Evolutionary conservation across 2,888 invertebrate genomes (phyloP).

Genomic region (Xiphydria camelus): DNA sequence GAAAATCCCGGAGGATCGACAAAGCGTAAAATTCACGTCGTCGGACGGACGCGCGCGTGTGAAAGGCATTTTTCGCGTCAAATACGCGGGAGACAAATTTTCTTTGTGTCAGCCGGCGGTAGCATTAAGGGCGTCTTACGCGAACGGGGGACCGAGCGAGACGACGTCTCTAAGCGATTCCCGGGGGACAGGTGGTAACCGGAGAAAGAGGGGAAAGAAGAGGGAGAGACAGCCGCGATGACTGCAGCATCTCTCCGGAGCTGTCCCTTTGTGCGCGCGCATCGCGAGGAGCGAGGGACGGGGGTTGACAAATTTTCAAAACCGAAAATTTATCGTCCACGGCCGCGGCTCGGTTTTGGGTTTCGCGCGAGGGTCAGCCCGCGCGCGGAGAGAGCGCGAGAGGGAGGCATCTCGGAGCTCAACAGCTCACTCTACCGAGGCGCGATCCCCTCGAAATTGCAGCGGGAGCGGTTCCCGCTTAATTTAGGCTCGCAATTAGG

Average conservation of each 20-base stretch:
- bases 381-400: too few species aligned
- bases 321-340: constrained; percentile 43
- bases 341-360: constrained; percentile 15
- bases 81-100: constrained; percentile 54
- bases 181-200: constrained; percentile 50
- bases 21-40: constrained; percentile 50
- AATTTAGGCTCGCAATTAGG: too few species aligned
- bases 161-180: constrained; percentile 30
- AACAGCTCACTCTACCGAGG: too few species aligned
- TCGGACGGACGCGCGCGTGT: constrained; percentile 15
- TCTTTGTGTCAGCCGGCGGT: constrained; percentile 42
- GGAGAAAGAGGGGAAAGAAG: constrained; percentile 23
- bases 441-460: too few species aligned
- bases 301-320: constrained; percentile 48
- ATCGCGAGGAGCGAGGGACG: background rate
- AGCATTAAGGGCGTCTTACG: constrained; percentile 20
- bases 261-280: constrained; percentile 1
- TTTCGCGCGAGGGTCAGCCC: too few species aligned
- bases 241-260: background rate
- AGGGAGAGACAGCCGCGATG: too few species aligned
- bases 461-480: too few species aligned
- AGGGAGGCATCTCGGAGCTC: too few species aligned
- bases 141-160: constrained; percentile 1
- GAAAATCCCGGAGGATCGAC: constrained; percentile 33
- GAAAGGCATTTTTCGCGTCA: constrained; percentile 52